These are phyloP conservation scores for Periphyllus acericola DNA, from an alignment of 2,888 invertebrate species.

Conservation along the genomic window DNA sequence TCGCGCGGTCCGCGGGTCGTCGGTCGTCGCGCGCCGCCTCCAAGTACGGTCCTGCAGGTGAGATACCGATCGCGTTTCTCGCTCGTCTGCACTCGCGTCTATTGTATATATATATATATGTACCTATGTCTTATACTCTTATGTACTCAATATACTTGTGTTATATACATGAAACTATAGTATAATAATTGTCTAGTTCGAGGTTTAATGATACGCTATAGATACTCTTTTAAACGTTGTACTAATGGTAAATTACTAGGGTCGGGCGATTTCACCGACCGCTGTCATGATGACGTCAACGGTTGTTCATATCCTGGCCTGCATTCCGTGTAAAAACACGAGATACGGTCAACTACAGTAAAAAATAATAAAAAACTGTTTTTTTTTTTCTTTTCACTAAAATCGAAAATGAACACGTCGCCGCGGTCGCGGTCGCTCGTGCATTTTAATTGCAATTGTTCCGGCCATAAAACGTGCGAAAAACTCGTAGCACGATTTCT, in stretches of 20 bases:
- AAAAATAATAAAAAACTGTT: too few relatives aligned
- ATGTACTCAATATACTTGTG: too few relatives aligned
- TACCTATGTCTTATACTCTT: too few relatives aligned
- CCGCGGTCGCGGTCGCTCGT: not conserved
- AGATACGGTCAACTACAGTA: not conserved
- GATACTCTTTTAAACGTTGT: not conserved
- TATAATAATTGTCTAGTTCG: too few relatives aligned
- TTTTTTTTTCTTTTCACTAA: not conserved
- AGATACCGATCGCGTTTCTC: conserved; percentile 8
- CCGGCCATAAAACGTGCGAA: not conserved
- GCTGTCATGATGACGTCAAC: not conserved
- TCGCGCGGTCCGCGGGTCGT: not conserved
- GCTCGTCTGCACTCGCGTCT: not conserved
- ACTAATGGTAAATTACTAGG: not conserved
- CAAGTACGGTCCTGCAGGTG: not conserved
- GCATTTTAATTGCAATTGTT: not conserved
- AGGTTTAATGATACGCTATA: too few relatives aligned
- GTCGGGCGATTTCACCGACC: not conserved
- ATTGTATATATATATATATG: too few relatives aligned
- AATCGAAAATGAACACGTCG: not conserved
- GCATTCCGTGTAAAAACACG: not conserved
- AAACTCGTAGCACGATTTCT: too few relatives aligned
- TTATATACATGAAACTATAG: too few relatives aligned
- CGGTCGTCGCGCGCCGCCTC: not conserved
- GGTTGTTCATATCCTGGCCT: not conserved